phyloP scores from a whole-genome alignment of 1,140 invertebrate species.

The Tetragonula clypearis region DNA sequence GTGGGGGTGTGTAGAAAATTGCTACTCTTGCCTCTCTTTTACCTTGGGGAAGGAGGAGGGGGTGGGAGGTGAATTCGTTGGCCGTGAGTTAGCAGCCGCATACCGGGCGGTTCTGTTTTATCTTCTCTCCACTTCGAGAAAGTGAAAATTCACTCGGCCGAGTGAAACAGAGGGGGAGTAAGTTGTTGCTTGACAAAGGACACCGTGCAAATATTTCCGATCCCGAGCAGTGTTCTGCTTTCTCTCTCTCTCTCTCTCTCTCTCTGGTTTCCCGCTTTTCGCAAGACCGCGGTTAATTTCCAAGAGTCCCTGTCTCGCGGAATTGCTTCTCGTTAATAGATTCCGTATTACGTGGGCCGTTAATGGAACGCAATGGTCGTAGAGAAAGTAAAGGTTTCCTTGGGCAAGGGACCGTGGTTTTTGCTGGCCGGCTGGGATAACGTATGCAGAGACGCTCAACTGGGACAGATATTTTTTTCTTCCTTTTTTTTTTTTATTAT shows the following conservation, averaged over 20 bases:
- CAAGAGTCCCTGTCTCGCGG: neutral
- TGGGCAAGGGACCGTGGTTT: neutral
- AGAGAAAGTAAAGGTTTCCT: neutral
- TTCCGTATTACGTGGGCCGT: neutral
- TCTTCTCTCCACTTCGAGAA: neutral
- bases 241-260: too few relatives aligned
- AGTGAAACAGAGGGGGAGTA: too few relatives aligned
- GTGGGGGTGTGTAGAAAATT: conserved; percentile 33
- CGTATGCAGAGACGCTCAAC: neutral
- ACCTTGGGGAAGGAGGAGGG: too few relatives aligned
- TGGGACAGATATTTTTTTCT: too few relatives aligned
- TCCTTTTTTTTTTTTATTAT: neutral
- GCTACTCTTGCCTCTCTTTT: conserved; percentile 5
- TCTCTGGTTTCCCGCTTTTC: neutral
- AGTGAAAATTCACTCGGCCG: conserved; percentile 2
- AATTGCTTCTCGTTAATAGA: conserved; percentile 2
- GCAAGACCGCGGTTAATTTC: neutral
- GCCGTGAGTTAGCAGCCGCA: neutral
- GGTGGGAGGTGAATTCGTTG: too few relatives aligned
- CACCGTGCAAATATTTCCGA: neutral
- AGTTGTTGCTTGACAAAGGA: neutral
- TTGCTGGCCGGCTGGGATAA: neutral
- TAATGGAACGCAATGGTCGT: neutral
- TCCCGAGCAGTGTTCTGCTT: neutral
- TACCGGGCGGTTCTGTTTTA: neutral